Evolutionary conservation across 2,888 invertebrate species (phyloP).

Genomic region (Fissipunctia ypsillon): DNA sequence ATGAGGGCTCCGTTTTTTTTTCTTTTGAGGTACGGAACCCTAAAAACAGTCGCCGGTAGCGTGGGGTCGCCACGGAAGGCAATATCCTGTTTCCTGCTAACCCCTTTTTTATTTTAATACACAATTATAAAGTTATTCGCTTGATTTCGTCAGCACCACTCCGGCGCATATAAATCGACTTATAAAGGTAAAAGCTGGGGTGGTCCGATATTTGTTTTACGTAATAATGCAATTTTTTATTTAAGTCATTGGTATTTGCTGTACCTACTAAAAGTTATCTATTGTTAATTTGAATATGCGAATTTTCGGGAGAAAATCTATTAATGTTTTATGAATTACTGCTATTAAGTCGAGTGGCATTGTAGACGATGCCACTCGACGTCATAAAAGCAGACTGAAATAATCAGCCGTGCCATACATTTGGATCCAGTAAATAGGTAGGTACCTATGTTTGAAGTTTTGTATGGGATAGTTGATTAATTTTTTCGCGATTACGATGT

Average conservation of each 20-base stretch:
- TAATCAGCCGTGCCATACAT: too few species aligned
- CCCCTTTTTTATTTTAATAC: conserved; percentile 87
- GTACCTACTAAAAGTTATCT: too few species aligned
- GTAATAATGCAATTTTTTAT: conserved; percentile 44
- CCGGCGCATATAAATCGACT: conserved; percentile 82
- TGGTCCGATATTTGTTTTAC: conserved; percentile 71
- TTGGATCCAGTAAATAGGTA: too few species aligned
- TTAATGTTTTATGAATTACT: too few species aligned
- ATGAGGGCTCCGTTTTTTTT: too few species aligned
- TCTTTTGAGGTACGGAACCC: too few species aligned
- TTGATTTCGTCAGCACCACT: conserved; percentile 80
- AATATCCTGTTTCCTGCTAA: conserved; percentile 87
- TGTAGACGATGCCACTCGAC: too few species aligned
- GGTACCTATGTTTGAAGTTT: too few species aligned
- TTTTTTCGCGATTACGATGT: too few species aligned
- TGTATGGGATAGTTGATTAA: too few species aligned
- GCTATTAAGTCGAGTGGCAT: too few species aligned
- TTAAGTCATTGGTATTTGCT: conserved; percentile 32
- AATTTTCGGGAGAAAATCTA: background rate
- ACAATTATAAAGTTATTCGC: conserved; percentile 88
- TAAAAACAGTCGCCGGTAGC: conserved; percentile 74
- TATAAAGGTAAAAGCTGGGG: conserved; percentile 68
- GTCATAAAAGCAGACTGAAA: too few species aligned
- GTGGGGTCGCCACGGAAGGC: conserved; percentile 87
- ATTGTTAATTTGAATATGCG: conserved; percentile 1